Percentiles rank a stretch among this genome's conserved stretches.
Evolutionary conservation across 1,140 invertebrate species (phyloP).

Genomic region (Trichogramma pretiosum): DNA sequence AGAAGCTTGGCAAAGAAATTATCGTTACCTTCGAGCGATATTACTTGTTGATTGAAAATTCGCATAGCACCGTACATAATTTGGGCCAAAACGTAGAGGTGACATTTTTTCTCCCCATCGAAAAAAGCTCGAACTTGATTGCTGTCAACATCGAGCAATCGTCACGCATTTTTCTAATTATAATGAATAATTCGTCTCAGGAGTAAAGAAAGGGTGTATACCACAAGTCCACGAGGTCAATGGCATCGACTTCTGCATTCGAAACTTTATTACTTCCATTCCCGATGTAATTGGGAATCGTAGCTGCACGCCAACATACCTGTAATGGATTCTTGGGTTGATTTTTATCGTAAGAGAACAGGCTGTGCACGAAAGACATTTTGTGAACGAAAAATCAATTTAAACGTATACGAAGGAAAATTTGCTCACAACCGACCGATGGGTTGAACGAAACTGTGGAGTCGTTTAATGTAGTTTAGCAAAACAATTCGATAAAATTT

Average conservation of each 20-base stretch:
- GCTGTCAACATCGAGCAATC: too few species aligned
- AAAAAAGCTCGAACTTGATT: too few species aligned
- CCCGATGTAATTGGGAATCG: neutral
- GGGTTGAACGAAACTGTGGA: too few species aligned
- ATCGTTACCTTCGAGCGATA: neutral
- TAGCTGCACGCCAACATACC: slow-evolving; percentile 6
- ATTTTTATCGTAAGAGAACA: neutral
- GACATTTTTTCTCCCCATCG: neutral
- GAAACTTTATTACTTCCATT: neutral
- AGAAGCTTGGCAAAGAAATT: too few species aligned
- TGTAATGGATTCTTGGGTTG: neutral
- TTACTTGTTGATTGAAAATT: neutral
- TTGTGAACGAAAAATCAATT: too few species aligned
- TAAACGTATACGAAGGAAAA: too few species aligned
- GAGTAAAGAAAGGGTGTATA: too few species aligned
- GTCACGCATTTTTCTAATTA: too few species aligned
- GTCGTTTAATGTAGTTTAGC: too few species aligned
- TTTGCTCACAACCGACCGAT: too few species aligned
- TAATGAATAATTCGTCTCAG: too few species aligned
- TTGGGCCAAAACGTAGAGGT: neutral
- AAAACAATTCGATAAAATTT: too few species aligned
- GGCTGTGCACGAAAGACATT: neutral
- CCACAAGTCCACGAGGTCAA: slow-evolving; percentile 1
- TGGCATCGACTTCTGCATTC: neutral
- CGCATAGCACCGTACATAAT: slow-evolving; percentile 1